phyloP scores from a whole-genome alignment of 2,797 vertebrate genomes.

The Sebastolobus altivelis region DNA sequence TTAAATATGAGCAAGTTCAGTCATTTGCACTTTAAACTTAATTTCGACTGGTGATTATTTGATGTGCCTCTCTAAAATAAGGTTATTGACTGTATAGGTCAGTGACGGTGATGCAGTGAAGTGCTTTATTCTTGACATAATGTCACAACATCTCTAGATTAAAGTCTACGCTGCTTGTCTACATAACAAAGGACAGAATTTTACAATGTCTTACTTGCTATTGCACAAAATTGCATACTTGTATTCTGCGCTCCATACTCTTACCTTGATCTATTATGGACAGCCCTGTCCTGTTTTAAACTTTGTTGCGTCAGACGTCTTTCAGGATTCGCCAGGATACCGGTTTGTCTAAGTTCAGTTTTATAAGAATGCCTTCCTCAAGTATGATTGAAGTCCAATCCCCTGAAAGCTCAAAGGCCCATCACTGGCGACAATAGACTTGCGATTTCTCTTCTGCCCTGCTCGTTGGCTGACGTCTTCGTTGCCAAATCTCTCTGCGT shows the following conservation, averaged over 20 bases:
- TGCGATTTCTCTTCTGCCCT: constrained; percentile 63
- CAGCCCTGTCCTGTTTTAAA: constrained; percentile 70
- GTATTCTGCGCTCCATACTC: constrained; percentile 55
- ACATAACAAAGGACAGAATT: constrained; percentile 63
- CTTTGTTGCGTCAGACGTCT: constrained; percentile 75
- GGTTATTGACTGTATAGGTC: neutral
- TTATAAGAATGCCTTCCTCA: constrained; percentile 58
- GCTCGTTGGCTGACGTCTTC: constrained; percentile 63
- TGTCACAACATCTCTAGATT: constrained; percentile 62
- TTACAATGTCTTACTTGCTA: constrained; percentile 52
- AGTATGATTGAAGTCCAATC: constrained; percentile 73
- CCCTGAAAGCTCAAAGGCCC: constrained; percentile 68
- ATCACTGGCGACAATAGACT: constrained; percentile 63
- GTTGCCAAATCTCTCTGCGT: constrained; percentile 69
- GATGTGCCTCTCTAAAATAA: neutral
- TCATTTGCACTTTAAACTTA: neutral
- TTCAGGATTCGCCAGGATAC: constrained; percentile 61
- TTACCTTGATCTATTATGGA: constrained; percentile 80
- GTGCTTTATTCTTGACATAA: constrained; percentile 45
- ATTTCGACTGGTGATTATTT: constrained; percentile 3
- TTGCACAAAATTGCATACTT: constrained; percentile 77
- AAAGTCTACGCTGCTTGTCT: constrained; percentile 49
- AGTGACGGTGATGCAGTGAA: constrained; percentile 25
- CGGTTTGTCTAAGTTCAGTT: constrained; percentile 72
- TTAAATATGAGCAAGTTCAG: neutral